phyloP scores from a whole-genome alignment of 2,797 vertebrate species.

The Babyrousa celebensis region DNA sequence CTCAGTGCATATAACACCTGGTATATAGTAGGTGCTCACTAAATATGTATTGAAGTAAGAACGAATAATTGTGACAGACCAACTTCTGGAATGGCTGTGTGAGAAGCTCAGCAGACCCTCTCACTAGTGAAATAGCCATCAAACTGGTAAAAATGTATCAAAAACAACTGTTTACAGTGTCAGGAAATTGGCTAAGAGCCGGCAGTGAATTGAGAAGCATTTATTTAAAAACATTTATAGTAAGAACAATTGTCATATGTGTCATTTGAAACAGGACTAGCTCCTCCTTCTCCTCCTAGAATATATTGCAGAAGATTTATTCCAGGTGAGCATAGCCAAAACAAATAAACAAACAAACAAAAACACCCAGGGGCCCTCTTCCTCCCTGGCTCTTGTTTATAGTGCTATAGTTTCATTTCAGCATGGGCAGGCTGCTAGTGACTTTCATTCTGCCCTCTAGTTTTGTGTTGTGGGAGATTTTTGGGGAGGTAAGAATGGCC shows the following conservation, averaged over 20 bases:
- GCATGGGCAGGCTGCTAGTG: background rate
- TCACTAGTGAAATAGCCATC: constrained; percentile 20
- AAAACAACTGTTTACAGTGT: background rate
- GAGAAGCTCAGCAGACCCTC: background rate
- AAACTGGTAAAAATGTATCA: background rate
- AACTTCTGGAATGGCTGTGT: background rate
- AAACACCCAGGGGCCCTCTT: background rate
- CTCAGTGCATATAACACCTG: background rate
- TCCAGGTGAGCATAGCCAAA: background rate
- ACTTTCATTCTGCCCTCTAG: background rate
- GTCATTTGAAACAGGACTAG: constrained; percentile 3
- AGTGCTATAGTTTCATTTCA: background rate
- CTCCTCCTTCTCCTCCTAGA: background rate
- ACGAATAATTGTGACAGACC: constrained; percentile 36
- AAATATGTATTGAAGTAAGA: constrained; percentile 17
- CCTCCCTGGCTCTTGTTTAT: background rate
- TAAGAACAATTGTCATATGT: constrained; percentile 22
- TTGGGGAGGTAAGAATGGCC: background rate
- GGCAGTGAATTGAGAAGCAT: constrained; percentile 7
- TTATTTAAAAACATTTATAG: constrained; percentile 34
- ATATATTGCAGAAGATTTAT: constrained; percentile 50
- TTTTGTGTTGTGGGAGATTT: constrained; percentile 42
- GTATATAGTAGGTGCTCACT: background rate
- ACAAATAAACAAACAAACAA: background rate
- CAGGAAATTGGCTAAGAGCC: constrained; percentile 25